These are phyloP conservation scores for Litocranius walleri DNA, from an alignment of 2,113 vertebrate species.

Conservation along the genomic window DNA sequence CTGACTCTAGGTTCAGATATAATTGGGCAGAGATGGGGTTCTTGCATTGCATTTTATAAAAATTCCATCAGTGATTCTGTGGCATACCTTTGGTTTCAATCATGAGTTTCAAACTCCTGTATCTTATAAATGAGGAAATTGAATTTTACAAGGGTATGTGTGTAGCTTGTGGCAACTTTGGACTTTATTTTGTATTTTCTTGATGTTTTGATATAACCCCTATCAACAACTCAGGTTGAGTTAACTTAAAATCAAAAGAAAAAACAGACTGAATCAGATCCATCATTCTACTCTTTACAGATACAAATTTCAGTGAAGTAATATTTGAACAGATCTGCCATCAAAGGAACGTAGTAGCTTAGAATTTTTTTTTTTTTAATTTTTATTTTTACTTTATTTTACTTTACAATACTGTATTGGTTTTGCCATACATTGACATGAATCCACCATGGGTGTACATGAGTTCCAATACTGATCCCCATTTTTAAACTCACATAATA, in stretches of 20 bases:
- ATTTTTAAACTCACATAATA: conserved; percentile 53
- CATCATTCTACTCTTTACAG: neutral
- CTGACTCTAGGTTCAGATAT: neutral
- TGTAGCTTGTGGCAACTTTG: neutral
- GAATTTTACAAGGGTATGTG: neutral
- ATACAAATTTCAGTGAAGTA: neutral
- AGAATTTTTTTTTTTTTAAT: conserved; percentile 23
- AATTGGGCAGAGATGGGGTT: neutral
- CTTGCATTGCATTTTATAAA: neutral
- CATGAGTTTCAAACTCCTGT: neutral
- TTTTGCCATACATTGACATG: too few species aligned
- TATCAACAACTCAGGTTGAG: neutral
- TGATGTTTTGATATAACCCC: neutral
- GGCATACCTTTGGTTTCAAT: neutral
- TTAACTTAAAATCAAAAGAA: neutral
- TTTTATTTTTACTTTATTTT: too few species aligned
- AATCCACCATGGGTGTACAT: too few species aligned
- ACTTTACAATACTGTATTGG: too few species aligned
- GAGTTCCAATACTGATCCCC: too few species aligned
- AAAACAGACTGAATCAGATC: neutral
- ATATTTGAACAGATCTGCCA: neutral
- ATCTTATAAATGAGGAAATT: neutral
- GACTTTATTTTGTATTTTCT: conserved; percentile 15
- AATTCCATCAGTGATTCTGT: neutral
- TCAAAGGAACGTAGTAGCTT: conserved; percentile 57